Percentiles rank a stretch among this genome's conserved stretches.
Conservation (phyloP, 2,797 vertebrate genomes). For the Amazona ochrocephala region DNA sequence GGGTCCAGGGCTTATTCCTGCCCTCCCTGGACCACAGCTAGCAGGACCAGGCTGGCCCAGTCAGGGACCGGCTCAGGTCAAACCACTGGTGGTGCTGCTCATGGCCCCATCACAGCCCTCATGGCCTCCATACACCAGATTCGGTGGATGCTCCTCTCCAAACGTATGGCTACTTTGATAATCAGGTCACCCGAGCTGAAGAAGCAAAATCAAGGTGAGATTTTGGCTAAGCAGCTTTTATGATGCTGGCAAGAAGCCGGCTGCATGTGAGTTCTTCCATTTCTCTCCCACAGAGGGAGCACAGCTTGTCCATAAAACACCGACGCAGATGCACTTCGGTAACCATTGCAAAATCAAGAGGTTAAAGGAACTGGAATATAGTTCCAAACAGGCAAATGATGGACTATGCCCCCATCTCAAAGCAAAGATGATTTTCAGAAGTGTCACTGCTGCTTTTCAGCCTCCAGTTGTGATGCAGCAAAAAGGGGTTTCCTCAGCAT, state of each 20-base stretch:
- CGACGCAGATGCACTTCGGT: neutral
- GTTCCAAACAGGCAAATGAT: neutral
- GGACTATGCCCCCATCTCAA: neutral
- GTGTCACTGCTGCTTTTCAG: neutral
- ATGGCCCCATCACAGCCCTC: neutral
- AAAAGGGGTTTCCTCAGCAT: neutral
- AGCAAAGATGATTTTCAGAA: neutral
- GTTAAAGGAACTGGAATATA: neutral
- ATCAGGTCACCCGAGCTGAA: neutral
- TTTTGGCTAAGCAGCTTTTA: neutral
- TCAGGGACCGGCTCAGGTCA: neutral
- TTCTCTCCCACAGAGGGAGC: neutral
- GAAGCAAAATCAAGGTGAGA: neutral
- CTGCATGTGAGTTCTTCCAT: fast-evolving
- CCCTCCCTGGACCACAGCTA: neutral
- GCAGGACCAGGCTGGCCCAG: neutral
- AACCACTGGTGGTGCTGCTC: neutral
- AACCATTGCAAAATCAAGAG: neutral
- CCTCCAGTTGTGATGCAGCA: neutral
- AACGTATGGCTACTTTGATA: neutral
- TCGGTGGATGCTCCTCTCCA: fast-evolving
- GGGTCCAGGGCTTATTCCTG: neutral
- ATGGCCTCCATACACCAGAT: neutral
- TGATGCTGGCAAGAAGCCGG: neutral
- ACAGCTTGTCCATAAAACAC: neutral